phyloP scores from a whole-genome alignment of 2,113 vertebrate species.

The Glareola pratincola region DNA sequence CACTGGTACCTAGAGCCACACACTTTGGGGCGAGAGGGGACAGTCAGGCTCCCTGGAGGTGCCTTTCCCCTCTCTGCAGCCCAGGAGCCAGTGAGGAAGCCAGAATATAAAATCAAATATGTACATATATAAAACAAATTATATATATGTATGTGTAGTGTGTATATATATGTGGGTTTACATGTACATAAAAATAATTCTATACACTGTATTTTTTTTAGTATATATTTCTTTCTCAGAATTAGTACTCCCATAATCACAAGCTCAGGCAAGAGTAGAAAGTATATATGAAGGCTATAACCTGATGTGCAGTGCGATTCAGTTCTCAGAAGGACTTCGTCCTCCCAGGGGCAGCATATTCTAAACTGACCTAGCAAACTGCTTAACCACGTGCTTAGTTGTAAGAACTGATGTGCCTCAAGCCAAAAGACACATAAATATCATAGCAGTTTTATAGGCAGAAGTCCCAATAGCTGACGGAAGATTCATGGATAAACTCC shows the following conservation, averaged over 20 bases:
- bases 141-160: no score
- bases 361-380: not conserved
- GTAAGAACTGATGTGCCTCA: not conserved
- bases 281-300: not conserved
- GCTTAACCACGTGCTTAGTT: not conserved
- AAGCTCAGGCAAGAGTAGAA: not conserved
- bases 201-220: not conserved
- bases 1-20: not conserved
- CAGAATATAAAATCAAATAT: not conserved
- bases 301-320: not conserved
- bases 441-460: not conserved
- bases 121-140: not conserved
- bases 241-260: not conserved
- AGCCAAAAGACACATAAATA: not conserved
- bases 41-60: not conserved
- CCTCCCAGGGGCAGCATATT: not conserved
- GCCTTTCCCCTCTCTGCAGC: not conserved
- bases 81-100: not conserved
- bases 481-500: not conserved
- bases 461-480: not conserved
- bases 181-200: not conserved
- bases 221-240: not conserved
- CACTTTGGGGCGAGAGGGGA: accelerated
- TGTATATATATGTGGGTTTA: not conserved
- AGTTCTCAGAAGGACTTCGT: not conserved